Base-by-base conservation (phyloP, 2,113 vertebrate species). In the Paramisgurnus dabryanus region DNA sequence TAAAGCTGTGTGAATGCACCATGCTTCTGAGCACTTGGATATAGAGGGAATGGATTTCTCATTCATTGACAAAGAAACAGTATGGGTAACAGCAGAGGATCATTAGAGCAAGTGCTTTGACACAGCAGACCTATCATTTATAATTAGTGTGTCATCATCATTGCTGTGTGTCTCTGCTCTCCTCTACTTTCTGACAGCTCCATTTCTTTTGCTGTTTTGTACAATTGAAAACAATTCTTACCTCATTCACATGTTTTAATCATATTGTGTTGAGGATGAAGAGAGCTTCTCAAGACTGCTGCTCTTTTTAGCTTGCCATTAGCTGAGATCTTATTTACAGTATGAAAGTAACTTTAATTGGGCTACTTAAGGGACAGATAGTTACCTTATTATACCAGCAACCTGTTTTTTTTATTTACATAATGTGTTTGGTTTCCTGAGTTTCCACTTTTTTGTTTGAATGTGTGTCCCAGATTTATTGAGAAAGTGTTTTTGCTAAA, bases 101-200 rank as follows among this genome's bases (percentile, higher is more conserved):
- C 72, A 75, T 75, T 63, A 75, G 57, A 34, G 72, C 41, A 72
- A 72, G 50, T 58, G 69, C 5, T 71, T 55, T 39, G 40, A 71
- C 50, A 18, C 50, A 49, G 63, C 40, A 60, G 50, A 73, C 40
- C n/a, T 60, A 60, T 60, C 70, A 45, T n/a, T 22, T n/a, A 63
- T 15, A 49, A 73, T 73, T 39, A 75, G 41, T 10, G 17, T 8
- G 7, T 47, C 57, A 34, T 40, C 72, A 45, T 45, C 72, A 45
- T 45, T 61, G 18, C 12, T 63, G 58, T 1, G 41, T 0, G 13
- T 45, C 22, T 75, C 18, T 34, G 15, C 41, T 72, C 34, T 72
- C 34, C n/a, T 3, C 13, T 58, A 18, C 55, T 7, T 8, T 18
- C 7, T 58, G 17, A 58, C 55, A 58, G 17, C 7, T 58, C 17